Evolutionary conservation across 2,888 invertebrate genomes (phyloP).

Genomic region (Lasioglossum villosulum): DNA sequence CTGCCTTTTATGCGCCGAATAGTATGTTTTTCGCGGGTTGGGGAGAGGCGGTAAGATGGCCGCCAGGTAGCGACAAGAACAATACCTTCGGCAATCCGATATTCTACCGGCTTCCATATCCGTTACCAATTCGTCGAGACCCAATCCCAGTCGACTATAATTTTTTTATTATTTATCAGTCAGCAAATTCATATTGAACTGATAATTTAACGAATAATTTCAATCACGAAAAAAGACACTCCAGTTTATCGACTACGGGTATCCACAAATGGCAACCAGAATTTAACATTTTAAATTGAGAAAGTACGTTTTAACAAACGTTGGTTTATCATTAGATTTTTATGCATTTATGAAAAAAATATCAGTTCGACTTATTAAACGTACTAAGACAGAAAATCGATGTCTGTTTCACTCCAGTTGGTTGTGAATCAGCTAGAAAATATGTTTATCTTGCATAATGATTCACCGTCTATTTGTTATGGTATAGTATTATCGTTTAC

Average conservation of each 20-base stretch:
- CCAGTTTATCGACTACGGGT: not conserved
- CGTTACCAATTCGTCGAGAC: not conserved
- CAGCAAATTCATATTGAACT: not conserved
- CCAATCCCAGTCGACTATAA: not conserved
- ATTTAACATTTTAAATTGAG: not conserved
- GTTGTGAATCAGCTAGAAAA: too few relatives aligned
- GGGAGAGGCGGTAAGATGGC: conserved; percentile 52
- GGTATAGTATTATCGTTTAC: not conserved
- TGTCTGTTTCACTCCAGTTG: too few relatives aligned
- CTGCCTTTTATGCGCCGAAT: conserved; percentile 35
- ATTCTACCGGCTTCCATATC: not conserved
- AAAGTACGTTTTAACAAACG: not conserved
- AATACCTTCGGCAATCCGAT: not conserved
- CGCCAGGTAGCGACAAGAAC: conserved; percentile 37
- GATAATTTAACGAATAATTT: too few relatives aligned
- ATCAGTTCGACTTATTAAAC: too few relatives aligned
- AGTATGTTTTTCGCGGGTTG: conserved; percentile 33
- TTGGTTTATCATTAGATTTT: too few relatives aligned
- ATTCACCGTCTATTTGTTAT: too few relatives aligned
- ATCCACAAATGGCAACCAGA: not conserved
- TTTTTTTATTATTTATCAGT: not conserved
- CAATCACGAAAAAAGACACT: not conserved
- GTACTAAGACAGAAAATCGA: too few relatives aligned
- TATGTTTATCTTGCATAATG: too few relatives aligned
- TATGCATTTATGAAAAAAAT: too few relatives aligned